Base-by-base conservation (phyloP, 2,888 invertebrate species). In the Elaeidobius kamerunicus region DNA sequence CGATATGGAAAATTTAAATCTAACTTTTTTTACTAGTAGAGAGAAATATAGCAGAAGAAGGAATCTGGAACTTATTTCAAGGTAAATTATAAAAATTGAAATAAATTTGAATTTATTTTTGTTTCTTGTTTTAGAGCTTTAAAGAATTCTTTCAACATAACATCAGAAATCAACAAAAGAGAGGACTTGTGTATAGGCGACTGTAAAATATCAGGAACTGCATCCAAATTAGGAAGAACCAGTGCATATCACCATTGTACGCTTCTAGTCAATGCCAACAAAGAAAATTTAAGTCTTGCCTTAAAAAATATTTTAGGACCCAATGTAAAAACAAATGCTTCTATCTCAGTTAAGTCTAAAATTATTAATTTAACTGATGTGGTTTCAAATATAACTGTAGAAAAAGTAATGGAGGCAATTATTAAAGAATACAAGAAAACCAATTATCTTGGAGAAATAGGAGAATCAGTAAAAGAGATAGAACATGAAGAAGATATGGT, bases 211-310 rank as follows among this genome's bases (percentile, higher is more conserved):
- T 98, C 98, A 63, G 98, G 97, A 62, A 96, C 95, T 42, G 97
- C 98, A 39, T 89, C 97, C 1, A 94, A 94, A 76, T 77, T 98
- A 55, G 92, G 93, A 55, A 81, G 86, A 60, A 81, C 86, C 7
- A 86, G 86, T 67, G 89, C 93, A n/a, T 99, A 98, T 76, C 98
- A 99, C 72, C 98, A 99, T 73, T 95, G 96, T 74, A 98, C 98
- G 2, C 80, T 99, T 61, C 78, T 98, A 70, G 88, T 96, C 56
- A 84, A 91, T 67, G 88, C 88, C 59, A 86, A 93, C 69, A 88
- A 89, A 74, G 72, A 79, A 59, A 80, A 83, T 70, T 78, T 92
- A 69, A 83, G 82, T 63, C 78, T 82, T 63, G 81, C 88, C 49
- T 79, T 92, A 52, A 81, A 82, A 55, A 88, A 84, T 71, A 80